Evolutionary conservation across 2,888 invertebrate species (phyloP).

Genomic region (Nebria salina): DNA sequence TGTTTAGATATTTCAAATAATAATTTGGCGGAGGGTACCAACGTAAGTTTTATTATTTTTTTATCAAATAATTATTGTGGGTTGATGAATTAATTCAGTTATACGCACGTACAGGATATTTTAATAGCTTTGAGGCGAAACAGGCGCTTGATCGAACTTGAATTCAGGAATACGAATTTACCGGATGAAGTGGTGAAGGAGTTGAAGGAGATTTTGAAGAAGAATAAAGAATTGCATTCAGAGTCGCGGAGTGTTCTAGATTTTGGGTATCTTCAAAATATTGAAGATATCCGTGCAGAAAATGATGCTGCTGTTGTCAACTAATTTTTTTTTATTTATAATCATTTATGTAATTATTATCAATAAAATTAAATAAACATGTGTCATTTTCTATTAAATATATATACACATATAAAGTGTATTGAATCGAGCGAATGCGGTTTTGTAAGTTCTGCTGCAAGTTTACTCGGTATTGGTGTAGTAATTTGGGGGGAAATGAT

Average conservation of each 20-base stretch:
- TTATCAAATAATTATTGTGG: conserved; percentile 47
- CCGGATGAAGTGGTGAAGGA: not conserved
- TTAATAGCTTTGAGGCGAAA: not conserved
- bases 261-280: not conserved
- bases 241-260: not conserved
- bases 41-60: conserved; percentile 49
- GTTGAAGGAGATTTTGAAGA: not conserved
- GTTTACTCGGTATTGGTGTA: too few species aligned
- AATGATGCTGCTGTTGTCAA: not conserved
- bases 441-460: too few species aligned
- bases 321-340: not conserved
- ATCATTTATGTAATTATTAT: too few species aligned
- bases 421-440: too few species aligned
- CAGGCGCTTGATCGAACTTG: not conserved
- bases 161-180: conserved; percentile 56
- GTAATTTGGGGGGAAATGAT: too few species aligned
- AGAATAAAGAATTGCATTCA: not conserved
- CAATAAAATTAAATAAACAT: too few species aligned
- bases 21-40: conserved; percentile 67
- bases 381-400: too few species aligned
- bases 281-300: not conserved
- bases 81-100: conserved; percentile 37
- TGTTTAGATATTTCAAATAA: conserved; percentile 69
- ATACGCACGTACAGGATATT: not conserved
- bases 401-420: too few species aligned